Percentiles rank a stretch among this genome's conserved stretches.
phyloP scores from a whole-genome alignment of 2,113 vertebrate species.

The Lepisosteus oculatus region DNA sequence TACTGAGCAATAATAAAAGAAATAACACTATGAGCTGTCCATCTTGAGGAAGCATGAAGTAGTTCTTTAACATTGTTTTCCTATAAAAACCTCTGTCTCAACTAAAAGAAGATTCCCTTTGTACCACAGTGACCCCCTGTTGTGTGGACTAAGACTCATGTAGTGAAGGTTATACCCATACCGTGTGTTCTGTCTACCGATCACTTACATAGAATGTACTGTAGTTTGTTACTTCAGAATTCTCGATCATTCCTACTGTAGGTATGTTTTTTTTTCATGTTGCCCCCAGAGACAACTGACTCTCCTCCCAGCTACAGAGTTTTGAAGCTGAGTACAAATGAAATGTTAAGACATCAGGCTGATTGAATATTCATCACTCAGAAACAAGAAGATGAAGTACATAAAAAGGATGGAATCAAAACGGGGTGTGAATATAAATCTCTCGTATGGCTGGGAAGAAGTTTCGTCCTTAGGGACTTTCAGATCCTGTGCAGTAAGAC shows the following conservation, averaged over 20 bases:
- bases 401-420: background rate
- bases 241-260: background rate
- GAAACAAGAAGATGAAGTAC: conserved; percentile 7
- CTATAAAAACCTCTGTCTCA: background rate
- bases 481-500: conserved; percentile 1
- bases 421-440: conserved; percentile 3
- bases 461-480: background rate
- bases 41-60: too few species aligned
- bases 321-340: background rate
- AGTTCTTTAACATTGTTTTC: background rate
- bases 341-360: conserved; percentile 7
- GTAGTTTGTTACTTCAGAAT: background rate
- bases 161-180: background rate
- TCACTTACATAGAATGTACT: background rate
- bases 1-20: background rate
- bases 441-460: background rate
- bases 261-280: too few species aligned
- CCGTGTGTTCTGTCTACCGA: background rate
- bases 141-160: background rate
- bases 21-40: background rate
- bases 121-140: background rate
- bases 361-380: conserved; percentile 18
- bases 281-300: background rate
- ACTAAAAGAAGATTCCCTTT: too few species aligned
- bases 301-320: background rate